Evolutionary conservation across 1,140 invertebrate species (phyloP), one percentile per base, ranked within the genome.

Genomic region (Linepithema humile): DNA sequence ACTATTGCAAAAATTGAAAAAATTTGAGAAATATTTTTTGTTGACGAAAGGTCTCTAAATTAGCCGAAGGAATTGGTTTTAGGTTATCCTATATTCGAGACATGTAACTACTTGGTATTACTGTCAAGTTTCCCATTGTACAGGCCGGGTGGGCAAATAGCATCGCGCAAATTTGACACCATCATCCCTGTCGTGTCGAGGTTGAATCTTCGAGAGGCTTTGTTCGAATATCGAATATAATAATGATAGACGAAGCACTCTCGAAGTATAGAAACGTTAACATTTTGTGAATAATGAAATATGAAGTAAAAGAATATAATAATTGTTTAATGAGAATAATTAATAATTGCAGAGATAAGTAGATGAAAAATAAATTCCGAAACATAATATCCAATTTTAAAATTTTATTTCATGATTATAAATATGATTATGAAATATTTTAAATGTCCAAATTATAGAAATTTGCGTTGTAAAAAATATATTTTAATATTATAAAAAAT

Each of bases 111-210:
- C 12, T 69, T 70, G 45, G 10, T 70, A 53, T 35, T 35, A 45
- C 1, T 53, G n/a, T 35, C 67, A 12, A 35, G 3, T 53, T 70
- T 48, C 43, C 26, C 26, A 50, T 69, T 69, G 17, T 48, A 69
- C 65, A 12, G 26, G 1, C 4, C 10, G n/a, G 23, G 23, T 69
- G 43, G 29, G 43, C 43, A 69, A 69, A 69, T 32, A 17, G 65
- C 4, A 69, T 4, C 26, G 26, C 43, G 43, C n/a, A n/a, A 69
- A 69, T 69, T 69, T 69, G 65, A 69, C 26, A 48, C n/a, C 43
- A 17, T 69, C 43, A 69, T 32, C 43, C 17, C 20, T 12, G 6
- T 20, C 65, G 2, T 70, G 45, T 70, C 5, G 17, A 53, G 29
- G n/a, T 53, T 70, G 10, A 50, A 23, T 12, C 20, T n/a, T 55